These are phyloP conservation scores for Notodonta ziczac DNA, from an alignment of 2,888 invertebrate species.

Conservation along the genomic window DNA sequence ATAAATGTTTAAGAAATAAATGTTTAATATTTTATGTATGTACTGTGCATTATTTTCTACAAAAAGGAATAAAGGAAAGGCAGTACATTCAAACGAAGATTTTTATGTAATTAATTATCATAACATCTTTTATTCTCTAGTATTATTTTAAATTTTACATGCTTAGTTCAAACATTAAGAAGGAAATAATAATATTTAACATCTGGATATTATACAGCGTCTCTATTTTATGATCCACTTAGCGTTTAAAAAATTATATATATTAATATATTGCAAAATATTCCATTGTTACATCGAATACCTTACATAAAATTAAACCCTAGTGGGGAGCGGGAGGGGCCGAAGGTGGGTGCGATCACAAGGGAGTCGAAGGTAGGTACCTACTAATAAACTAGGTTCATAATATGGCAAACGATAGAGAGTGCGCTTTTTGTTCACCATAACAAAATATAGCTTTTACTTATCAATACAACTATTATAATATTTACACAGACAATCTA, in stretches of 20 bases:
- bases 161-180: slow-evolving; percentile 84
- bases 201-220: slow-evolving; percentile 82
- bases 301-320: slow-evolving; percentile 52
- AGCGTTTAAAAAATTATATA: slow-evolving; percentile 70
- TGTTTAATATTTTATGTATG: slow-evolving; percentile 48
- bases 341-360: slow-evolving; percentile 60
- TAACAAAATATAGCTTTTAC: slow-evolving; percentile 81
- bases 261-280: slow-evolving; percentile 75
- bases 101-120: slow-evolving; percentile 83
- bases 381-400: slow-evolving; percentile 48
- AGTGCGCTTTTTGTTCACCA: slow-evolving; percentile 69
- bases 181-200: slow-evolving; percentile 84
- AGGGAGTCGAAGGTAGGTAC: slow-evolving; percentile 35
- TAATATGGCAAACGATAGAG: slow-evolving; percentile 69
- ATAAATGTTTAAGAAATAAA: slow-evolving; percentile 55
- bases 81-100: slow-evolving; percentile 72
- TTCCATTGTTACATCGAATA: slow-evolving; percentile 77
- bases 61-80: slow-evolving; percentile 53
- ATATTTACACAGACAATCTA: slow-evolving; percentile 72
- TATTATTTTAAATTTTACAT: slow-evolving; percentile 85
- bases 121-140: slow-evolving; percentile 85
- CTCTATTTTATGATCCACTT: slow-evolving; percentile 76
- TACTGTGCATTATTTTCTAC: slow-evolving; percentile 25
- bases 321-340: slow-evolving; percentile 45
- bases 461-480: slow-evolving; percentile 61